Base-by-base conservation (phyloP, 2,113 vertebrate species). In the Syngnathus typhle region DNA sequence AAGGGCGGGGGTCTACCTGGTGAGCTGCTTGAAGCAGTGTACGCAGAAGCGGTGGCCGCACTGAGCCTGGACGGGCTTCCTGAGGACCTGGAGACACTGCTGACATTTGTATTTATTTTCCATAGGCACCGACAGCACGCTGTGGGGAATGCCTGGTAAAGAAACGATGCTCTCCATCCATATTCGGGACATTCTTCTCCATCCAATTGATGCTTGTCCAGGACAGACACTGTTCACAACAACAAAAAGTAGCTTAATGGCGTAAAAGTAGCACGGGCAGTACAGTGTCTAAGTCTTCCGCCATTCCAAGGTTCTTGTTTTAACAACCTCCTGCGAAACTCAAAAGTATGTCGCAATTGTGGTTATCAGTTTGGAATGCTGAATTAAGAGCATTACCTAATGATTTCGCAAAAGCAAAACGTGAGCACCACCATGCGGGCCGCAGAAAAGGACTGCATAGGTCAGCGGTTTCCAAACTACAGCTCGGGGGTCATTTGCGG, bases 31-130 rank as follows among this genome's bases (percentile, higher is more conserved):
- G 69, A 95, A 90, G 67, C 95, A 98, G 71, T 85, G 91, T 4
- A 92, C 92, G 69, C 96, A 98, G 89, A 95, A 98, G 60, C 96
- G 94, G 60, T 98, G 96, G 4, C 96, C 96, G 0, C 96, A 98
- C 88, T 95, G 94, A 0, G 95, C 95, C 85, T 98, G 96, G 72
- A 95, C 92, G 0, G 96, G 96, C 69, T 93, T 89, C 80, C 95
- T 90, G 64, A 98, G 67, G 19, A 98, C 92, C 72, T 93, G 93
- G 81, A 80, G 89, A 78, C 96, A 98, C 37, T 93, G 92, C 0
- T 94, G 93, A 73, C 96, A 98, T 82, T 95, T 91, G 85, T 98
- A 96, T 72, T 98, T 98, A 78, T 91, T 92, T 76, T 98, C 95
- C 66, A 95, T 87, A 67, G 91, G 93, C 23, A 94, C 91, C 5